Conservation (phyloP, 2,888 invertebrate species). For the Elysia crispata region DNA sequence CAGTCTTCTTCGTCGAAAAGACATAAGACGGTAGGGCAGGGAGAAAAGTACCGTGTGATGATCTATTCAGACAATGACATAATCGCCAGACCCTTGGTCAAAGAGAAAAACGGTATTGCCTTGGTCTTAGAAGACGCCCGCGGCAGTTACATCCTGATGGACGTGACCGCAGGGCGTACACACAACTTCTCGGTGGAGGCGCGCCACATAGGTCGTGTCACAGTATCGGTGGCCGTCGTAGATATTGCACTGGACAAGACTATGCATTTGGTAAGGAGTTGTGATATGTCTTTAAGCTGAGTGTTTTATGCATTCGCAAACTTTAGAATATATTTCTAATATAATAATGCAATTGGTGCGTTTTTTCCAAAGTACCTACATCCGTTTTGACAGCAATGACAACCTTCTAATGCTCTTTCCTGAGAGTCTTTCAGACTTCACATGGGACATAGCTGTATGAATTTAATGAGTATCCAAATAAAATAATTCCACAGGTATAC, state of each 20-base stretch:
- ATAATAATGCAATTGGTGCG: no score
- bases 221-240: constrained; percentile 66
- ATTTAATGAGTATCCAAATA: no score
- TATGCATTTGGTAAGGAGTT: no score
- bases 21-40: constrained; percentile 17
- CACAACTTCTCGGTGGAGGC: constrained; percentile 61
- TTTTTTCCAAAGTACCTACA: no score
- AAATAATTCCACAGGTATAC: no score
- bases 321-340: no score
- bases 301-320: no score
- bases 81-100: constrained; percentile 49
- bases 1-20: not conserved
- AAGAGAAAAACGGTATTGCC: not conserved
- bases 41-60: constrained; percentile 49
- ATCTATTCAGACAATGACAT: constrained; percentile 52
- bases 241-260: constrained; percentile 41
- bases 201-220: constrained; percentile 68
- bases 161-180: constrained; percentile 40
- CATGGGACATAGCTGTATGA: no score
- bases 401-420: no score
- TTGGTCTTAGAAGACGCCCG: constrained; percentile 24
- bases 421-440: no score
- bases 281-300: no score
- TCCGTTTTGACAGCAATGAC: no score
- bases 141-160: constrained; percentile 49